Evolutionary conservation across 2,113 vertebrate species (phyloP), one percentile per base, ranked within the genome.

Genomic region (Hydrolagus affinis): DNA sequence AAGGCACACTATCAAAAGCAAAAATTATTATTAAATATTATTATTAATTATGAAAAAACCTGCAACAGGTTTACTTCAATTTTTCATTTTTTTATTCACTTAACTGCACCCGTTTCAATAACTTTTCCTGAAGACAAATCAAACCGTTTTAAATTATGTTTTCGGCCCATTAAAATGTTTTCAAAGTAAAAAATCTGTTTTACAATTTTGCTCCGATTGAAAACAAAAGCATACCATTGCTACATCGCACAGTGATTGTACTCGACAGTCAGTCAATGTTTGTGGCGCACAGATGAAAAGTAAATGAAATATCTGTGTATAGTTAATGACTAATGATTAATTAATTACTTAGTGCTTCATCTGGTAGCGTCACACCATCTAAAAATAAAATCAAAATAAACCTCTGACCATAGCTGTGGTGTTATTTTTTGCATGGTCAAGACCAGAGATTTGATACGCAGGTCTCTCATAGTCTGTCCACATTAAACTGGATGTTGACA

Each of bases 241-340:
- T 60, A 12, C 4, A 56, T 78, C 25, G 59, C 56, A 78, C 60
- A 60, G 57, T 60, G 4, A 78, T 78, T 25, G 57, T 23, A 4
- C 57, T 78, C 60, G 56, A 78, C 56, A 60, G n/a, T 60, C 12
- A 60, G 57, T 78, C 21, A 60, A 60, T 60, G 75, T 78, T 62
- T 78, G 60, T 60, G 25, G 75, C 75, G 25, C 75, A 60, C 8
- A 60, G n/a, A n/a, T 78, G 75, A 78, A 78, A 78, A 78, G 60
- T 78, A 78, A 60, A 62, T 78, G 75, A 78, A 78, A 62, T 60
- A 7, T 60, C n/a, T 78, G 11, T 11, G 1, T 25, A 4, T 78
- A 62, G n/a, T n/a, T n/a, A n/a, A n/a, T 23, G 15, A 4, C n/a
- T n/a, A n/a, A 78, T 78, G 25, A 78, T 60, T 62, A 23, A 62